These are phyloP conservation scores for Ptychoptera albimana DNA, from an alignment of 2,888 invertebrate genomes.

Conservation along the genomic window DNA sequence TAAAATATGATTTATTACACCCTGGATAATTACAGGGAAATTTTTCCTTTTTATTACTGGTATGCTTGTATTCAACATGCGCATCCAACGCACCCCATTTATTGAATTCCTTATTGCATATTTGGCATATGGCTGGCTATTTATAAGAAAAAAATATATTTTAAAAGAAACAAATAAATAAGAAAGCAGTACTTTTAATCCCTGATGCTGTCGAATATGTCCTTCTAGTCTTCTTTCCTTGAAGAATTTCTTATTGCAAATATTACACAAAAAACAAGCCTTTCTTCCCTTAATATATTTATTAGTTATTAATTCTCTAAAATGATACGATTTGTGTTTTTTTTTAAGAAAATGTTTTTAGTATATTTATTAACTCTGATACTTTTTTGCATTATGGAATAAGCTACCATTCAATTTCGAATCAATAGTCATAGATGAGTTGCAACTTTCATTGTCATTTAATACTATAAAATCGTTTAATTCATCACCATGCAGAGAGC, in stretches of 20 bases:
- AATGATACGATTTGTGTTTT: neutral
- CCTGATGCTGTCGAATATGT: conserved; percentile 9
- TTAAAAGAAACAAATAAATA: neutral
- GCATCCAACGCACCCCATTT: conserved; percentile 3
- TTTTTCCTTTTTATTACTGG: neutral
- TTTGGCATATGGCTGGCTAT: conserved; percentile 3
- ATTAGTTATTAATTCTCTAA: neutral
- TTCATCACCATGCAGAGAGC: too few species aligned
- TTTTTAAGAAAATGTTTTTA: too few species aligned
- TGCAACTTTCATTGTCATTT: too few species aligned
- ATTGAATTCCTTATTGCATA: conserved; percentile 4
- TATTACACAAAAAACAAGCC: conserved; percentile 3
- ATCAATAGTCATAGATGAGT: too few species aligned
- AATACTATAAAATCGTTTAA: too few species aligned
- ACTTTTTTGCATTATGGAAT: too few species aligned
- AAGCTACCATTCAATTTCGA: too few species aligned
- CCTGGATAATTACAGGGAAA: conserved; percentile 3
- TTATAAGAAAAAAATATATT: neutral
- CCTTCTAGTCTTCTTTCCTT: conserved; percentile 7
- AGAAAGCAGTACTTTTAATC: conserved; percentile 7
- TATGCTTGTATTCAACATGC: conserved; percentile 1
- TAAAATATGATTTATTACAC: conserved; percentile 9
- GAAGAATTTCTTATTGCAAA: conserved; percentile 8
- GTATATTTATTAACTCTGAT: too few species aligned
- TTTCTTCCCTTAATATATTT: neutral